phyloP scores from a whole-genome alignment of 2,113 vertebrate species.

The Prochilodus magdalenae region DNA sequence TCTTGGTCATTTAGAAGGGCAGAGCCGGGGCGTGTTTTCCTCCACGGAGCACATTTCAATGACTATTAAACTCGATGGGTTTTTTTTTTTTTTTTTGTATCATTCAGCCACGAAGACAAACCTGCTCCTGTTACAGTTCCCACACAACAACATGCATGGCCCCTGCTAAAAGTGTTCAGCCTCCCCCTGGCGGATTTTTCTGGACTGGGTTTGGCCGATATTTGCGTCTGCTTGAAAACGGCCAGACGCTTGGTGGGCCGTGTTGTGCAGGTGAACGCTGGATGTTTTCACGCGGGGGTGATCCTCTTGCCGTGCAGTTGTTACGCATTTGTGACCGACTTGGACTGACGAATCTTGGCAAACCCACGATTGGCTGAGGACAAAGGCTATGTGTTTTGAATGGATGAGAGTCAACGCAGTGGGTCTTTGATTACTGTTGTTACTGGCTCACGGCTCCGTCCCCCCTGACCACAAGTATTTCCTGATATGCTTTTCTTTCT shows the following conservation, averaged over 20 bases:
- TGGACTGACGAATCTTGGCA: not conserved
- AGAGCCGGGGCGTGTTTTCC: conserved; percentile 39
- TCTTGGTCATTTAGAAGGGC: conserved; percentile 1
- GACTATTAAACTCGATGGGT: conserved; percentile 34
- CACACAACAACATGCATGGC: conserved; percentile 1
- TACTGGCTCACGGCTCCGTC: not conserved
- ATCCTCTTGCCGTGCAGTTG: too few relatives aligned
- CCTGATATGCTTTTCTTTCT: not conserved
- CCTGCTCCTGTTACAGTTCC: conserved; percentile 50
- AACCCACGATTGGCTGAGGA: not conserved
- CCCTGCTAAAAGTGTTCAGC: conserved; percentile 8
- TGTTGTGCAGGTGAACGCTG: too few relatives aligned
- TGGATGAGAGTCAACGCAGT: not conserved
- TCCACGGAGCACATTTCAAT: conserved; percentile 1
- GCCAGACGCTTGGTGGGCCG: not conserved
- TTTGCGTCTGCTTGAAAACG: not conserved
- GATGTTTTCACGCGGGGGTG: not conserved
- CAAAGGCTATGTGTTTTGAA: not conserved
- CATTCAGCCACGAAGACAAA: conserved; percentile 65
- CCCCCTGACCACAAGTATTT: too few relatives aligned
- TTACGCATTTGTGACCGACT: not conserved
- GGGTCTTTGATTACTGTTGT: not conserved
- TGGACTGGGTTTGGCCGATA: conserved; percentile 10
- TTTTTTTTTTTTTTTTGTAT: too few relatives aligned
- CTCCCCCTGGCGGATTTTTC: not conserved